Evolutionary conservation across 2,888 invertebrate genomes (phyloP), one percentile per base, ranked within the genome.

Genomic region (Pseudococcus viburni): DNA sequence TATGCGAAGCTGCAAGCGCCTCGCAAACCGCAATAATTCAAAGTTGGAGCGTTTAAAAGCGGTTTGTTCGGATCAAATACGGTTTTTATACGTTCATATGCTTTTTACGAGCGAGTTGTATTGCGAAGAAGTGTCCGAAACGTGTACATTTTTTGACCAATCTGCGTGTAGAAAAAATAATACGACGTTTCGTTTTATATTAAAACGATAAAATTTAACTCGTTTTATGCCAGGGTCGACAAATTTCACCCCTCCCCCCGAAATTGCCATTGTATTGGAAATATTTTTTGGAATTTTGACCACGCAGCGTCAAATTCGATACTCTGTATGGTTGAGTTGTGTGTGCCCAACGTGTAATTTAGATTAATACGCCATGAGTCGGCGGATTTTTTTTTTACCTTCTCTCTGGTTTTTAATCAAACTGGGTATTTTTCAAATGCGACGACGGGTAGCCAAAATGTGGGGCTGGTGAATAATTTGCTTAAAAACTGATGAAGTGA

Each of bases 401-500:
- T 22, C 12, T 3, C 26, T 26, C 19, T 33, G 5, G 73, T 73
- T 26, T 73, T 42, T 80, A 68, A 68, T 26, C 22, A 68, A 68
- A 26, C 15, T 5, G 8, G 48, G 48, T 33, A 26, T 73, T 73
- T 73, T 73, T 73, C 39, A 64, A 22, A 64, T n/a, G 55, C n/a
- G 26, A 22, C 42, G 68, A 11, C 19, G 15, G 8, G 8, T 26
- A 68, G 8, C 68, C 26, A 26, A 68, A 59, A 59, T n/a, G 17
- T 17, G n/a, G n/a, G 73, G 39, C n/a, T 83, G 42, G n/a, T 83
- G 80, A 83, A 46, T 83, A 42, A 83, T 83, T 83, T 6, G n/a
- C 80, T 42, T 42, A 83, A 83, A 83, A 83, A 46, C 80, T 33
- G 46, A 83, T 46, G 80, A 83, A 83, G 46, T 83, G 80, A 83